Evolutionary conservation across 2,888 invertebrate species (phyloP).

Genomic region (Cerceris ruficornis): DNA sequence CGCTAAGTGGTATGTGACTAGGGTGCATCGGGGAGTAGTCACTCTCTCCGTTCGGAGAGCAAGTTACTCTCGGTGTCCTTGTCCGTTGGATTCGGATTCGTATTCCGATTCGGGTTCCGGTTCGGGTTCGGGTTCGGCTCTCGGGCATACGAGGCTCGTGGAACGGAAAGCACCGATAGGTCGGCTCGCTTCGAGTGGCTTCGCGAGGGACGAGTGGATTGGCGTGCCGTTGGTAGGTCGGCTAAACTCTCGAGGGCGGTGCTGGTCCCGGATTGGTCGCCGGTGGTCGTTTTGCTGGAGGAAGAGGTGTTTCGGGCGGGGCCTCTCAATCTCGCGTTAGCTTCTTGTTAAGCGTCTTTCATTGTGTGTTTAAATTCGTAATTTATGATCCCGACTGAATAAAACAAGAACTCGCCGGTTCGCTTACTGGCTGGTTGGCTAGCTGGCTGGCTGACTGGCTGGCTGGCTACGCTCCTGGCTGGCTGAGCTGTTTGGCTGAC

Average conservation of each 20-base stretch:
- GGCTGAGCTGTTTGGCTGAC: constrained; percentile 62
- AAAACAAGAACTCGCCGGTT: constrained; percentile 79
- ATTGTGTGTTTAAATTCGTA: constrained; percentile 82
- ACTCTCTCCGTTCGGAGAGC: constrained; percentile 55
- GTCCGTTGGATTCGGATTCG: constrained; percentile 15
- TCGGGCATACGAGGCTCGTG: constrained; percentile 10
- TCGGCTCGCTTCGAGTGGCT: constrained; percentile 37
- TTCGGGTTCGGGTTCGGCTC: constrained; percentile 29
- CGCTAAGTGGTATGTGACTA: constrained; percentile 58
- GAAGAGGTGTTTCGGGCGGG: constrained; percentile 75
- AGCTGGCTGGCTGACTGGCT: constrained; percentile 46
- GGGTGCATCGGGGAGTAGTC: constrained; percentile 60
- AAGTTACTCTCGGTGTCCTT: constrained; percentile 53
- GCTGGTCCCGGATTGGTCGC: constrained; percentile 69
- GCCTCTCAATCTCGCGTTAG: constrained; percentile 82
- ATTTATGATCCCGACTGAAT: constrained; percentile 82
- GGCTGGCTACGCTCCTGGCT: constrained; percentile 34
- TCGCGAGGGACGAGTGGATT: constrained; percentile 52
- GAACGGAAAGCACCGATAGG: constrained; percentile 44
- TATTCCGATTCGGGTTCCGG: constrained; percentile 18
- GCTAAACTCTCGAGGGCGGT: constrained; percentile 67
- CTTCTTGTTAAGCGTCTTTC: constrained; percentile 82
- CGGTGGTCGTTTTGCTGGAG: constrained; percentile 66
- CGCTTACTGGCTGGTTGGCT: constrained; percentile 55
- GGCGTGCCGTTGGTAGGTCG: constrained; percentile 54